These are phyloP conservation scores for human (Homo sapiens) DNA, from an alignment of 2,113 vertebrate species.

Conservation along the genomic window GRCh38 chr2:69170501-69171000, in stretches of 20 bases:
- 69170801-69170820: not conserved
- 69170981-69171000: not conserved
- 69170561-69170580: slow-evolving; percentile 3
- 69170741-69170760: slow-evolving; percentile 47
- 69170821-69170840: slow-evolving; percentile 39
- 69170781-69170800: slow-evolving; percentile 1
- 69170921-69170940: not conserved
- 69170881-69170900: not conserved
- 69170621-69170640: not conserved
- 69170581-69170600: not conserved
- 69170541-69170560: not conserved
- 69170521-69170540: slow-evolving; percentile 12
- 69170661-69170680: not conserved
- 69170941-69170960: not conserved
- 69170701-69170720: not conserved
- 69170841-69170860: not conserved
- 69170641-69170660: not conserved
- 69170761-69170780: slow-evolving; percentile 32
- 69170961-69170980: not conserved
- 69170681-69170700: not conserved
- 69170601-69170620: not conserved
- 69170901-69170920: not conserved
- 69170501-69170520: not conserved
- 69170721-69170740: not conserved
- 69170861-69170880: not conserved